Base-by-base conservation (phyloP, 1,140 invertebrate genomes). In the Zaprionus tsacasi region DNA sequence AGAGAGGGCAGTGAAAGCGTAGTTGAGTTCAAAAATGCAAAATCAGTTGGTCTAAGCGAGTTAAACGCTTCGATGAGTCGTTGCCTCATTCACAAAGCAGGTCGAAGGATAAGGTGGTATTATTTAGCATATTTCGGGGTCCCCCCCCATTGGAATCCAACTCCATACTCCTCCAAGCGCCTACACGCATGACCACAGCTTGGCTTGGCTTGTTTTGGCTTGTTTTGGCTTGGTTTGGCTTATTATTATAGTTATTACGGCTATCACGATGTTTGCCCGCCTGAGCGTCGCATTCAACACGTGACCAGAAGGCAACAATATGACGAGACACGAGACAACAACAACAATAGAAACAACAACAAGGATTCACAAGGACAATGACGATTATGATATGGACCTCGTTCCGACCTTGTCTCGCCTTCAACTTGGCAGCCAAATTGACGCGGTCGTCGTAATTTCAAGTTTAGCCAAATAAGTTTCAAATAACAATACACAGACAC, bases 171-270 rank as follows among this genome's bases (percentile, higher is more conserved):
- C 21, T 12, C n/a, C 8, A 13, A 8, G 3, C 25, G 4, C 2
- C 12, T 17, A 7, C 38, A 13, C 11, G 21, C 27, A 38, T 27
- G 61, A 17, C 55, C 55, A 11, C 50, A 57, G 27, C 40, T 13
- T 58, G 40, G 25, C 35, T 30, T 30, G 7, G 27, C 54, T 71
- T 21, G 21, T 1, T 21, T 21, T 21, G 21, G 21, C 21, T 21
- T 21, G 21, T 1, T 21, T 21, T 21, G 21, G 27, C 40, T 13
- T 58, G 35, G 21, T 25, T 27, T 27, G 7, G 27, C 54, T 71
- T 45, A 65, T 71, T 80, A 76, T 78, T 43, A 60, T 50, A 69
- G 59, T 77, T 73, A 77, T 77, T 69, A 71, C 45, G 69, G 69
- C 59, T 68, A 73, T 61, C 70, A 72, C 64, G 73, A 65, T 78